Percentiles rank a stretch among this genome's conserved stretches.
These are phyloP conservation scores for Drosophila gaucha DNA, from an alignment of 2,888 invertebrate species.

Conservation along the genomic window DNA sequence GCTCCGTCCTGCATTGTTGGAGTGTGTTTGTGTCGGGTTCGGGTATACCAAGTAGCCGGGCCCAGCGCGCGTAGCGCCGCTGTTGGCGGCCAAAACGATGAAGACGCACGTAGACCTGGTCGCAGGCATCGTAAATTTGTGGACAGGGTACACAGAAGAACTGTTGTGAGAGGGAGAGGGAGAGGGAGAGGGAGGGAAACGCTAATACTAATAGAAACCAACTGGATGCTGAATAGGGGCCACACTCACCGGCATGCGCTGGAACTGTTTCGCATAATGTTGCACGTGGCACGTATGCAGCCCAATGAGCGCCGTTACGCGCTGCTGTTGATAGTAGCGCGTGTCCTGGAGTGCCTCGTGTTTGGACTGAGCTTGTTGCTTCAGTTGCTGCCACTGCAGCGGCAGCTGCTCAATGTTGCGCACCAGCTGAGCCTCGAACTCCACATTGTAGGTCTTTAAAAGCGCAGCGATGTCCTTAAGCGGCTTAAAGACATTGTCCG, in stretches of 20 bases:
- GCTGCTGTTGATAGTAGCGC: slow-evolving; percentile 93
- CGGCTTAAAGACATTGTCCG: slow-evolving; percentile 96
- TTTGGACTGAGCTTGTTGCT: slow-evolving; percentile 92
- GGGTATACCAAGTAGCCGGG: slow-evolving; percentile 93
- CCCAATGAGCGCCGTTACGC: slow-evolving; percentile 92
- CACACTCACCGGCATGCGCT: slow-evolving; percentile 80
- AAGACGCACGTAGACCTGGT: slow-evolving; percentile 89
- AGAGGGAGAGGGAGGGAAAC: not conserved
- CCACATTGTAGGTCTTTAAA: slow-evolving; percentile 93
- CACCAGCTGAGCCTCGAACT: slow-evolving; percentile 92
- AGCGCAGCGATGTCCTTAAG: slow-evolving; percentile 93
- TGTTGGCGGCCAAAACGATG: slow-evolving; percentile 89
- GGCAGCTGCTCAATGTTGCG: slow-evolving; percentile 94
- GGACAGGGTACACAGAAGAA: slow-evolving; percentile 89
- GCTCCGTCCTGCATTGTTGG: slow-evolving; percentile 90
- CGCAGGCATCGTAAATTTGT: slow-evolving; percentile 89
- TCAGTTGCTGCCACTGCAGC: slow-evolving; percentile 93
- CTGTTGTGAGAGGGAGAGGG: slow-evolving; percentile 81
- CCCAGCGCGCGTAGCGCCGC: slow-evolving; percentile 89
- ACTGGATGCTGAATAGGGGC: not conserved
- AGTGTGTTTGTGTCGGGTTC: slow-evolving; percentile 93
- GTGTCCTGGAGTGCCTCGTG: slow-evolving; percentile 94
- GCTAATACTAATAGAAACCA: slow-evolving; percentile 9
- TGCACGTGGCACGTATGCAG: slow-evolving; percentile 92
- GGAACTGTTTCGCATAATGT: slow-evolving; percentile 91